Percentiles rank a stretch among this genome's conserved stretches.
Conservation (phyloP, 1,140 invertebrate genomes). For the Zaprionus ornatus region DNA sequence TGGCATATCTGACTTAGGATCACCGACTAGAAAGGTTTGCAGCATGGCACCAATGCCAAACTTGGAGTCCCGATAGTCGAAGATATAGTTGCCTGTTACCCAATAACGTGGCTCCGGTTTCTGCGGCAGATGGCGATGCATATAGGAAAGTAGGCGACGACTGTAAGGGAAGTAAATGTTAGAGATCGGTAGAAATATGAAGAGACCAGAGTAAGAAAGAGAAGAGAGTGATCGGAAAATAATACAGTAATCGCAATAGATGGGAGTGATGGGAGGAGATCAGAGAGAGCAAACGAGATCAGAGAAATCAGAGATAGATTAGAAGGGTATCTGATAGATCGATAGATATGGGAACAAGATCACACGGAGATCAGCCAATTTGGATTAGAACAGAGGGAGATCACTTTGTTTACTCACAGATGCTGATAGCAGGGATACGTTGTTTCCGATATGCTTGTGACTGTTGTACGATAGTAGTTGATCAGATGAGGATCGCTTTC, state of each 20-base stretch:
- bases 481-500: slow-evolving; percentile 87
- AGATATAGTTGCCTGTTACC: slow-evolving; percentile 87
- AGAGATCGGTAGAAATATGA: background rate
- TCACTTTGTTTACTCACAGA: slow-evolving; percentile 84
- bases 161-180: slow-evolving; percentile 66
- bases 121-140: slow-evolving; percentile 85
- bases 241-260: too few species aligned
- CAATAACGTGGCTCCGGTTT: slow-evolving; percentile 84
- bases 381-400: background rate
- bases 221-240: too few species aligned
- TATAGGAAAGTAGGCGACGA: slow-evolving; percentile 86
- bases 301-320: background rate
- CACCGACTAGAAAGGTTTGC: slow-evolving; percentile 86
- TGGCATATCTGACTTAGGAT: slow-evolving; percentile 86
- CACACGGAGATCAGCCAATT: background rate
- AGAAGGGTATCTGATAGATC: too few species aligned
- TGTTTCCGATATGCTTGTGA: slow-evolving; percentile 88
- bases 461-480: slow-evolving; percentile 89
- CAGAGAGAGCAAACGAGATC: too few species aligned
- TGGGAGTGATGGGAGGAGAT: too few species aligned
- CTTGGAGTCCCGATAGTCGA: slow-evolving; percentile 87
- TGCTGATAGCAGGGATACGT: slow-evolving; percentile 87
- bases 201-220: background rate
- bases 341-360: background rate
- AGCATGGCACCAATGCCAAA: slow-evolving; percentile 86